phyloP scores from a whole-genome alignment of 2,797 vertebrate species.

The Spheniscus humboldti region DNA sequence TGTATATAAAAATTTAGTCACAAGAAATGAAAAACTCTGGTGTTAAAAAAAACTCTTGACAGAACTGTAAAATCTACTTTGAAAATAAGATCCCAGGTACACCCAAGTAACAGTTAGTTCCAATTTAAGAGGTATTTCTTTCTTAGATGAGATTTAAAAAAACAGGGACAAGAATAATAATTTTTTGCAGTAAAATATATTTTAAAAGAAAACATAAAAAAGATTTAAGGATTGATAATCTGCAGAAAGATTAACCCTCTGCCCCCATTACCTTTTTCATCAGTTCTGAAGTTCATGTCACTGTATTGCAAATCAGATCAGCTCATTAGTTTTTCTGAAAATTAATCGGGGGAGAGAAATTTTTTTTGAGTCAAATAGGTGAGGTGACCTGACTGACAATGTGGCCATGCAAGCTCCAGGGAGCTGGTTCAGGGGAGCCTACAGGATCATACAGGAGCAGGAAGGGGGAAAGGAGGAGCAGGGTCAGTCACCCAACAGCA shows the following conservation, averaged over 20 bases:
- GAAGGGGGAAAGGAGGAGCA: not conserved
- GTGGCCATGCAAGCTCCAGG: not conserved
- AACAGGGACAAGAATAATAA: not conserved
- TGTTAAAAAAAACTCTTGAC: not conserved
- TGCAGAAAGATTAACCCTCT: not conserved
- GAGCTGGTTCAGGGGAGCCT: not conserved
- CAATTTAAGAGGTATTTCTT: not conserved
- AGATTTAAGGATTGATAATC: not conserved
- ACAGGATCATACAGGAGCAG: not conserved
- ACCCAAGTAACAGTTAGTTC: not conserved
- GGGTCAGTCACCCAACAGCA: not conserved
- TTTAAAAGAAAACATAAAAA: not conserved
- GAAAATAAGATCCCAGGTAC: not conserved
- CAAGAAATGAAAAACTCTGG: not conserved
- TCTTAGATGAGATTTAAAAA: not conserved
- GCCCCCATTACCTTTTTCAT: not conserved
- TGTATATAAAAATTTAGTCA: not conserved
- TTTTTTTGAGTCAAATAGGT: not conserved
- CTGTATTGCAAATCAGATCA: not conserved
- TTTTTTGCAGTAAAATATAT: not conserved
- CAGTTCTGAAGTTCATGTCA: not conserved
- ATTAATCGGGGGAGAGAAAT: not conserved
- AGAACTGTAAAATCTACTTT: not conserved
- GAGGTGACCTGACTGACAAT: not conserved
- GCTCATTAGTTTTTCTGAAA: not conserved